Evolutionary conservation across 1,140 invertebrate genomes (phyloP), one percentile per base, ranked within the genome.

Genomic region (Ceratina japonica): DNA sequence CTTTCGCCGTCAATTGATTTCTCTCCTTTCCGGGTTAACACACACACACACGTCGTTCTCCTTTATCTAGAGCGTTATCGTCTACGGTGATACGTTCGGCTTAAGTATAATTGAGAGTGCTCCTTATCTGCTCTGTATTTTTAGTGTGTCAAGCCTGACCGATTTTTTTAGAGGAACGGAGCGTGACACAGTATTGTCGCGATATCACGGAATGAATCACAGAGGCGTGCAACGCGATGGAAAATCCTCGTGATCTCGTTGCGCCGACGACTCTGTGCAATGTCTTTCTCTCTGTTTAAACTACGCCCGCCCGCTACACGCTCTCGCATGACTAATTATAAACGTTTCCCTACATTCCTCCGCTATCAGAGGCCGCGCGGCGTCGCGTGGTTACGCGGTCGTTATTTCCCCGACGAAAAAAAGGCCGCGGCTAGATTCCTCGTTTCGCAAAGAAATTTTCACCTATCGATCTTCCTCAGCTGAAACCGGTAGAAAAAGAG

Each of bases 241-340:
- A 81, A 78, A 65, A 68, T 63, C 56, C 58, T 58, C 12, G 13
- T 65, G 66, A 79, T 75, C 78, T 62, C 70, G 24, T 56, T 58
- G 52, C 24, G 5, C 64, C 70, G 62, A 65, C 74, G 27, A 52
- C 54, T 49, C 49, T 15, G 58, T 24, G 61, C 37, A 44, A 81
- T 83, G 69, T 77, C 64, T 27, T 51, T 49, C 63, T 51, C 31
- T 51, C 74, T 70, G n/a, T 10, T 54, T 31, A 24, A 70, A 68
- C 63, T 44, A 52, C 76, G 54, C 59, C 74, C 66, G 52, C 31
- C 24, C 69, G 49, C 62, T 59, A 62, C 75, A 63, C 64, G 79
- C 49, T 24, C 51, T 73, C 44, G 66, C 75, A 49, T 82, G 84
- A 85, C 80, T 82, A 85, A 85, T 85, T 84, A 56, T 62, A 65